Base-by-base conservation (phyloP, 2,888 invertebrate genomes). In the Plebejus anna region DNA sequence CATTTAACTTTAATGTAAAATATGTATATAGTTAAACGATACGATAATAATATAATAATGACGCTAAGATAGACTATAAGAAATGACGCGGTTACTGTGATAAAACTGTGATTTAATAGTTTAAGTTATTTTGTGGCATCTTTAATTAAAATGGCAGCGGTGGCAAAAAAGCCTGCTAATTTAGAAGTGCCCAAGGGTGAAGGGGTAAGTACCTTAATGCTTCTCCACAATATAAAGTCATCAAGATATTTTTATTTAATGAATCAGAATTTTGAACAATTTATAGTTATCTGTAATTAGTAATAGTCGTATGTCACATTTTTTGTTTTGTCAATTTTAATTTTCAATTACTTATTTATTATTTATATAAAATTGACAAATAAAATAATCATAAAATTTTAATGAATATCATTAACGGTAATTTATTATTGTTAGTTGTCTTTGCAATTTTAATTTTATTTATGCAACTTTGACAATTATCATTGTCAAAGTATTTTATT, bases 91-190 rank as follows among this genome's bases (percentile, higher is more conserved):
- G 80, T 78, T 83, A 85, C 85, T 86, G 87, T 89, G 86, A 84
- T 87, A 85, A 84, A 80, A 84, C 83, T 84, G 80, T 84, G 84
- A 84, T 82, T 79, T 51, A 16, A 36, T 55, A 77, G 77, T 79
- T 79, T 77, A 77, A 78, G 77, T 83, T 83, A 82, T 87, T 84
- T 90, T 92, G 91, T 92, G 93, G 91, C 88, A 90, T 89, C 87
- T 87, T 84, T 82, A 82, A 83, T 81, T 81, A 85, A 87, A 4
- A 93, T 93, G 93, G 91, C 93, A 80, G 87, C 92, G 79, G 89
- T 90, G 83, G 88, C 89, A 77, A 91, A 89, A 82, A 92, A 91
- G 83, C 84, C 89, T 61, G 77, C 76, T 75, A 77, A 73, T 75
- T 77, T 80, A 77, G 84, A 84, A 78, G 79, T 83, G 77, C 82